phyloP scores from a whole-genome alignment of 2,888 invertebrate species.

The Netelia fuscicornis region DNA sequence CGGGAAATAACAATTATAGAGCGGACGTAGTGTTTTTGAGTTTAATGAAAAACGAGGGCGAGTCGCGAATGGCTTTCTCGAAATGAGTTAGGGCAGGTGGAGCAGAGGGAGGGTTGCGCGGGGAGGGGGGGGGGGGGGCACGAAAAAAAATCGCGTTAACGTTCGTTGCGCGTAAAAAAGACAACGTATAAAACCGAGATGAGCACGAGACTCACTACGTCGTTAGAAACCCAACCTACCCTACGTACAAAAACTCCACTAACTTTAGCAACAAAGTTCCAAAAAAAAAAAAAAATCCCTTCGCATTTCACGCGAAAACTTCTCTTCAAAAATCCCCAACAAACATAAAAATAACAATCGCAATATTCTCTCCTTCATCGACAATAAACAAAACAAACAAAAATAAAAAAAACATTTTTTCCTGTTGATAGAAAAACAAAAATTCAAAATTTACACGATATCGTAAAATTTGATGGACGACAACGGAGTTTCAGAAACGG shows the following conservation, averaged over 20 bases:
- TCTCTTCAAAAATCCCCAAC: no score
- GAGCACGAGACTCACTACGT: background rate
- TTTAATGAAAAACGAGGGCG: conserved; percentile 38
- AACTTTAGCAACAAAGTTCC: background rate
- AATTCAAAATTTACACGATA: no score
- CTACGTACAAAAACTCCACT: background rate
- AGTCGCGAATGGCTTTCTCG: background rate
- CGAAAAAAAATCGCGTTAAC: background rate
- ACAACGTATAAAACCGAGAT: background rate
- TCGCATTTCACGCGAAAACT: background rate
- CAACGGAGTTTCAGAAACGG: background rate
- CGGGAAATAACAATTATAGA: conserved; percentile 16
- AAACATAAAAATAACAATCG: no score
- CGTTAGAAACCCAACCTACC: conserved; percentile 3
- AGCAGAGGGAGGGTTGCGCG: no score
- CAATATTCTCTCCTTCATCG: no score
- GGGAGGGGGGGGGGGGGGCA: background rate
- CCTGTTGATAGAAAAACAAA: no score
- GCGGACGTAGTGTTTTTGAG: conserved; percentile 30
- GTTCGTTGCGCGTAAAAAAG: background rate
- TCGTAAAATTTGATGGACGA: no score
- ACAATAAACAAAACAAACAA: no score
- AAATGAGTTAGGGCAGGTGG: no score
- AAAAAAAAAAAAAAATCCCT: background rate
- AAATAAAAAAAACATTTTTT: no score